Base-by-base conservation (phyloP, 2,113 vertebrate genomes). In the Atractosteus spatula region DNA sequence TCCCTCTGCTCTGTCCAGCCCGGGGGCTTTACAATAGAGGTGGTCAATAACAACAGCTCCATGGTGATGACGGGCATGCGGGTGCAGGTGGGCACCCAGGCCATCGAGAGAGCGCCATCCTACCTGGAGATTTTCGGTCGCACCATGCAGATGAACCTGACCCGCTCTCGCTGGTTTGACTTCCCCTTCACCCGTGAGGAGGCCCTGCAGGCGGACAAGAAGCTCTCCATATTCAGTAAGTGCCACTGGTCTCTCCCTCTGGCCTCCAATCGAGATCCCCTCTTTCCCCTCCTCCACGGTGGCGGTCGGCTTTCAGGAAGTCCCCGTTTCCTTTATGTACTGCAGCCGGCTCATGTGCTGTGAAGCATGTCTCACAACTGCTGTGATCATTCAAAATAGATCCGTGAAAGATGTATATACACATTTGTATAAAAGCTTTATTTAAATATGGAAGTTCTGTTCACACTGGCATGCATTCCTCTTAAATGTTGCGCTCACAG, bases 11-110 rank as follows among this genome's bases (percentile, higher is more conserved):
- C 1, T 3, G 41, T 42, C 0, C 82, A 99, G 97, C 97, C 97
- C 0, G 97, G 96, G 0, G 97, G 97, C 74, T 99, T 99, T 84
- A 96, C 96, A 10, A 91, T 99, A 0, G 97, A 99, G 66, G 94
- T 95, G 1, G 95, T 92, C 0, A 99, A 99, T 91, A 98, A 97
- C 81, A 98, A 96, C 87, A 96, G 89, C 79, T 96, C 96, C 0
- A 99, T 99, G 97, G 97, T 99, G 85, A 99, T 99, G 96, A 99
- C 97, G 0, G 97, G 97, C 70, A 97, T 99, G 96, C 84, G 97
- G 55, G 94, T 99, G 75, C 97, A 99, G 88, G 94, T 97, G 0
- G 97, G 97, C 77, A 97, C 96, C 0, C 97, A 99, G 77, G 97
- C 96, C 2, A 93, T 98, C 0, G 97, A 99, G 81, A 79, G 97